Evolutionary conservation across 2,797 vertebrate genomes (phyloP).

Genomic region (Poecilia velifera): DNA sequence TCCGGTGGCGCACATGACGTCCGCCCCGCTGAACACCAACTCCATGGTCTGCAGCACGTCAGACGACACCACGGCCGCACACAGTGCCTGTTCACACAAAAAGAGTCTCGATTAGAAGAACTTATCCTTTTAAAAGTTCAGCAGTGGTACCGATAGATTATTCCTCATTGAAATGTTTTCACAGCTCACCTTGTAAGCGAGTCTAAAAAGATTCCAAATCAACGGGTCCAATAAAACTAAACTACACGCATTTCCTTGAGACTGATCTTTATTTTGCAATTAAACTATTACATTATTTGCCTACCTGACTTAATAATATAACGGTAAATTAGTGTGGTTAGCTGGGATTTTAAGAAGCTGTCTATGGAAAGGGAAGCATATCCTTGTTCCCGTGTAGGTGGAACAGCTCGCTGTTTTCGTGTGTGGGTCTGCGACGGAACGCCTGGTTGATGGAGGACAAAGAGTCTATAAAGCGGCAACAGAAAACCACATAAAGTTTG

Average conservation of each 20-base stretch:
- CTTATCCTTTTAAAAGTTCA: neutral
- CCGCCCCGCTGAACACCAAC: slow-evolving; percentile 92
- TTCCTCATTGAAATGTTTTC: neutral
- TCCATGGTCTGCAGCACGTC: slow-evolving; percentile 90
- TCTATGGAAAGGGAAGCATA: slow-evolving; percentile 8
- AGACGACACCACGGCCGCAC: slow-evolving; percentile 86
- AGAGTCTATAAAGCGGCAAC: slow-evolving; percentile 60
- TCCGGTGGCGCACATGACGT: slow-evolving; percentile 93
- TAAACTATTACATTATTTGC: slow-evolving; percentile 19
- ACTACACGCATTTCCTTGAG: neutral
- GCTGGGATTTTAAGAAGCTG: slow-evolving; percentile 37
- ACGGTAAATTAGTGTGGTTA: slow-evolving; percentile 20
- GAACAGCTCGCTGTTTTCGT: neutral
- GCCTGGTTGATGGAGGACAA: slow-evolving; percentile 61
- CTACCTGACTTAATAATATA: slow-evolving; percentile 26
- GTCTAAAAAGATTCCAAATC: neutral
- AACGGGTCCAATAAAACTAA: neutral
- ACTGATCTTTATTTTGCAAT: slow-evolving; percentile 21
- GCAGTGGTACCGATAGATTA: neutral
- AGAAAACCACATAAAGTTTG: slow-evolving; percentile 63
- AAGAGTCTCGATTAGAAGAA: neutral
- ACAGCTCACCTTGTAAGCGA: neutral
- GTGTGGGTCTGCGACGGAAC: neutral
- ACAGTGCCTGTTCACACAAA: slow-evolving; percentile 84
- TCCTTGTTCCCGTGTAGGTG: slow-evolving; percentile 21